These are phyloP conservation scores for Idaea biselata DNA, from an alignment of 2,888 invertebrate genomes.

Conservation along the genomic window DNA sequence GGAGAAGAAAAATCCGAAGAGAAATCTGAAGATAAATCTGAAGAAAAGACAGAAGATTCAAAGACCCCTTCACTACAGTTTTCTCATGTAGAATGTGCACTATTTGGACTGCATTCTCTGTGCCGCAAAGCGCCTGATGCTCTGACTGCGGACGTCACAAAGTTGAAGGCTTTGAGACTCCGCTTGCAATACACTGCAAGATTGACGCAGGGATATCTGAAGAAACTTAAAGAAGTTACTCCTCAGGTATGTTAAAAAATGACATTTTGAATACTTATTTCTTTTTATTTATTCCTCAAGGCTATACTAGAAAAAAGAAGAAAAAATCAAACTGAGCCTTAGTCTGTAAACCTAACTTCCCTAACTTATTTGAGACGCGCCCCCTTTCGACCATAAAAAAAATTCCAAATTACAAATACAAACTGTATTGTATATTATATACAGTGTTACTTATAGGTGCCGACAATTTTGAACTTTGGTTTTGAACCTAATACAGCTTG, in stretches of 20 bases:
- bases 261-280: background rate
- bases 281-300: no score
- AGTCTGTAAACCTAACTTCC: no score
- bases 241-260: slow-evolving; percentile 57
- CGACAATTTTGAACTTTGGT: no score
- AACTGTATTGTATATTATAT: no score
- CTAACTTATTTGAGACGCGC: no score
- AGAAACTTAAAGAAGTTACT: slow-evolving; percentile 84
- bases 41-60: slow-evolving; percentile 54
- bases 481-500: no score
- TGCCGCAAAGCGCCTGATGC: slow-evolving; percentile 89
- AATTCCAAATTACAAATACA: no score
- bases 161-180: slow-evolving; percentile 91
- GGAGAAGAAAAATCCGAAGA: slow-evolving; percentile 69
- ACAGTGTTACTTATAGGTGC: no score
- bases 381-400: no score
- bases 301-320: no score
- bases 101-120: slow-evolving; percentile 88
- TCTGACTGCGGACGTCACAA: slow-evolving; percentile 84
- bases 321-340: no score
- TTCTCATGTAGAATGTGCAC: slow-evolving; percentile 94
- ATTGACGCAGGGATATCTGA: slow-evolving; percentile 91
- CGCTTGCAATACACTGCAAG: slow-evolving; percentile 95
- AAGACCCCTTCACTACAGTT: slow-evolving; percentile 92
- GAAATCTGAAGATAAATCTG: slow-evolving; percentile 70